Base-by-base conservation (phyloP, 1,140 invertebrate species). In the Hyphantria cunea region DNA sequence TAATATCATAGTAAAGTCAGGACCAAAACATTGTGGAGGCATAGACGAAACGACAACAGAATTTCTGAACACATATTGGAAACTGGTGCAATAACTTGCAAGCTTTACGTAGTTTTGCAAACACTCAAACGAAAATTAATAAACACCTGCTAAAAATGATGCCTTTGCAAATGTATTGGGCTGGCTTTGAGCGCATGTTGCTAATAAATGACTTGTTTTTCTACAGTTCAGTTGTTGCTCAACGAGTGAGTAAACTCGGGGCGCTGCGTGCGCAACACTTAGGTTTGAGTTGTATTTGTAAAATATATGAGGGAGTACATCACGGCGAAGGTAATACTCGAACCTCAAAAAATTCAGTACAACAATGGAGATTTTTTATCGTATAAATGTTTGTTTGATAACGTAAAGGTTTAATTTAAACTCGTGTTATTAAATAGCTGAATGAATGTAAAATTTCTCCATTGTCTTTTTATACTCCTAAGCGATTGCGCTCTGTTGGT, bases 141-240 rank as follows among this genome's bases (percentile, higher is more conserved):
- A 25, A 25, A 25, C 17, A 25, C 17, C 5, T 25, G 17, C 17
- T 25, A 25, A 1, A 25, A 25, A 7, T 17, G 42, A 66, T 78
- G 80, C 74, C 74, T 84, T 80, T 74, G 66, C 78, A 73, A 80
- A 64, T 69, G 50, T 72, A 65, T 86, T 86, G 79, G 76, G 81
- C 79, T 81, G 81, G 75, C 84, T 87, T 89, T 82, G 62, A 74
- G 71, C 84, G 86, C 87, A 90, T 90, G 84, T 86, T 85, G 85
- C 84, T 90, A 90, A 90, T 90, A 81, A 90, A 87, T 88, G 69
- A 90, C 88, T 90, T 90, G 88, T 90, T 90, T 90, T 90, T 90
- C 88, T 86, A 90, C 88, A 90, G 86, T 86, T 86, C 82, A 82
- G 80, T 90, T 89, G 80, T 90, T 88, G 85, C 88, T 86, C 88